phyloP scores from a whole-genome alignment of 2,113 vertebrate species.

The Gnathonemus echidnorhynchus region DNA sequence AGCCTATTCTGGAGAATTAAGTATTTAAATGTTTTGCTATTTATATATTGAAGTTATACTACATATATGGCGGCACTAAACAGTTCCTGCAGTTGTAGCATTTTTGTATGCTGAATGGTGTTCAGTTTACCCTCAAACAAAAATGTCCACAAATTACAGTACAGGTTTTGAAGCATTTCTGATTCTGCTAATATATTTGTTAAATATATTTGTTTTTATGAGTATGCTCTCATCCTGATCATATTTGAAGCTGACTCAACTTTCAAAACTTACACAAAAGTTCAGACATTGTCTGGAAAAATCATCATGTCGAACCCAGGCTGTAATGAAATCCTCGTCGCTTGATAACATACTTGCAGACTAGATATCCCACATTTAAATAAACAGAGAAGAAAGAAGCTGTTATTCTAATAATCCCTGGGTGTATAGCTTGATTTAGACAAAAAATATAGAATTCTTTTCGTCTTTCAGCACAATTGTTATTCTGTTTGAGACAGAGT shows the following conservation, averaged over 20 bases:
- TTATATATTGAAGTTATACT: not conserved
- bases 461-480: constrained; percentile 35
- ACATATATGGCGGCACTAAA: not conserved
- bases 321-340: not conserved
- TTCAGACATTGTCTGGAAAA: not conserved
- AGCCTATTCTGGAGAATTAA: not conserved
- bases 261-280: not conserved
- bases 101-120: not conserved
- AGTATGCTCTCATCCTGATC: not conserved
- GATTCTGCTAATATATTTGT: not conserved
- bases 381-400: not conserved
- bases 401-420: constrained; percentile 44
- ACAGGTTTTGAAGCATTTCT: not conserved
- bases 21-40: not conserved
- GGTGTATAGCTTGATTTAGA: constrained; percentile 44
- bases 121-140: not conserved
- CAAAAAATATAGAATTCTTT: constrained; percentile 38
- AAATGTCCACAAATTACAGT: not conserved
- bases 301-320: not conserved
- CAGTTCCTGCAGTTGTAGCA: not conserved
- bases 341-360: constrained; percentile 5
- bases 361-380: not conserved
- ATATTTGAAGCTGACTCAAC: not conserved
- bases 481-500: constrained; percentile 25
- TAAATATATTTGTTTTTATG: not conserved